Evolutionary conservation across 2,888 invertebrate genomes (phyloP).

Genomic region (Caenorhabditis drosophilae): DNA sequence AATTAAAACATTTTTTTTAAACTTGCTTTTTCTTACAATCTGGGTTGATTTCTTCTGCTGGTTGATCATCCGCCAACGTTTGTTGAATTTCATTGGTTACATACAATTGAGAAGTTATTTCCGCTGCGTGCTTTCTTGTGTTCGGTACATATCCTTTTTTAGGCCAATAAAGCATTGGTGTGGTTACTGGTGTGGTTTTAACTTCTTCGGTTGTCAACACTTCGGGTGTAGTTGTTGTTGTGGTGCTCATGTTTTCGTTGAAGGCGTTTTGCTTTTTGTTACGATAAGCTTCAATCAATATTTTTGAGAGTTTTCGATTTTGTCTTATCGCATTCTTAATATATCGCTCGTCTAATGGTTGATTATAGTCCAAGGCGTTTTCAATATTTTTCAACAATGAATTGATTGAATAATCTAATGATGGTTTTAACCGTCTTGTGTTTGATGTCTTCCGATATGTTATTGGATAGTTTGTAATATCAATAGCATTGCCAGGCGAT

Average conservation of each 20-base stretch:
- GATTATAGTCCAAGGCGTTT: constrained; percentile 29
- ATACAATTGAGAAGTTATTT: constrained; percentile 52
- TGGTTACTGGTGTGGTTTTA: constrained; percentile 8
- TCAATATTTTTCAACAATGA: constrained; percentile 32
- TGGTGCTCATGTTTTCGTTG: background rate
- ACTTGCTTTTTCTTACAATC: constrained; percentile 14
- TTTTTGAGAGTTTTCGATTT: constrained; percentile 41
- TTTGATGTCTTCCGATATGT: background rate
- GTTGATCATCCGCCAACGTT: constrained; percentile 28
- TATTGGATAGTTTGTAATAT: no score
- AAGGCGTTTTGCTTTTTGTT: constrained; percentile 7
- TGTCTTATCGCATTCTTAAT: constrained; percentile 35
- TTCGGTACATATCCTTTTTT: constrained; percentile 50
- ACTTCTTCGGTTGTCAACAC: constrained; percentile 2
- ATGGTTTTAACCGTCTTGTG: constrained; percentile 3
- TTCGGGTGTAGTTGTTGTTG: background rate
- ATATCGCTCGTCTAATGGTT: constrained; percentile 39
- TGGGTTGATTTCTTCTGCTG: constrained; percentile 14
- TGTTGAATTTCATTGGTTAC: constrained; percentile 50
- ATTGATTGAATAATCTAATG: constrained; percentile 25
- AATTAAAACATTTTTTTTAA: no score
- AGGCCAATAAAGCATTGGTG: constrained; percentile 33
- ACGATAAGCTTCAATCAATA: constrained; percentile 41
- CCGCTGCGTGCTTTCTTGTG: constrained; percentile 49
- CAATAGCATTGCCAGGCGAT: no score